Conservation (phyloP, 2,888 invertebrate species). For the Gisinianus flammeolus region DNA sequence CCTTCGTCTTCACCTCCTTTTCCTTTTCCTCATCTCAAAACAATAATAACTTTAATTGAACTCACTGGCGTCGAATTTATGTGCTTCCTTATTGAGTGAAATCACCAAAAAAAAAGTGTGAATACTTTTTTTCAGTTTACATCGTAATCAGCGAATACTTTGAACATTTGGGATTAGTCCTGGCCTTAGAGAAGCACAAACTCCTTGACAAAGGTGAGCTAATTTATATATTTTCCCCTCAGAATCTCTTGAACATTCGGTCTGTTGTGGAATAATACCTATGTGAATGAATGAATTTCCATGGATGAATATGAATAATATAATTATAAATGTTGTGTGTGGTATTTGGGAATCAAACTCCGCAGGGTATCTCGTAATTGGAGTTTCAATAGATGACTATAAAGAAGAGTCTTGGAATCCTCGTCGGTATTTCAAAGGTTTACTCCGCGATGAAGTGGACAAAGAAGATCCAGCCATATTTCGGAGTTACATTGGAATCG, state of each 20-base stretch:
- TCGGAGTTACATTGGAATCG: conserved; percentile 80
- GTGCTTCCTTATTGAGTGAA: too few relatives aligned
- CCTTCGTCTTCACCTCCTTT: not conserved
- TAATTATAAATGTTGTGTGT: not conserved
- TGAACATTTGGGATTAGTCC: conserved; percentile 89
- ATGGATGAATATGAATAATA: too few relatives aligned
- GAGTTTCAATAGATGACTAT: conserved; percentile 88
- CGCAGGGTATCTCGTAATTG: conserved; percentile 95
- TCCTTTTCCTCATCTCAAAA: not conserved
- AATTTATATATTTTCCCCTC: not conserved
- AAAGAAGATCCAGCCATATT: conserved; percentile 72
- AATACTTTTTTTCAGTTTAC: conserved; percentile 74
- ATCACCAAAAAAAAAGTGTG: not conserved
- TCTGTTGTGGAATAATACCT: too few relatives aligned
- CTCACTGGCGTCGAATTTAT: too few relatives aligned
- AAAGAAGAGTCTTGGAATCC: conserved; percentile 77
- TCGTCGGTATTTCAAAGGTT: conserved; percentile 78
- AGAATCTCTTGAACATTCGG: too few relatives aligned
- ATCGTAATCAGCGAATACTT: conserved; percentile 87
- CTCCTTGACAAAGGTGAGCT: conserved; percentile 76
- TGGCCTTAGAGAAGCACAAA: conserved; percentile 81
- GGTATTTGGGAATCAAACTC: too few relatives aligned
- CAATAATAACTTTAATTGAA: not conserved
- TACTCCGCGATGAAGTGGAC: conserved; percentile 70
- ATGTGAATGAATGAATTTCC: too few relatives aligned